A percentile compares a stretch with the other conserved stretches of the same genome.
phyloP scores from a whole-genome alignment of 2,113 vertebrate species.

The Bucco capensis region DNA sequence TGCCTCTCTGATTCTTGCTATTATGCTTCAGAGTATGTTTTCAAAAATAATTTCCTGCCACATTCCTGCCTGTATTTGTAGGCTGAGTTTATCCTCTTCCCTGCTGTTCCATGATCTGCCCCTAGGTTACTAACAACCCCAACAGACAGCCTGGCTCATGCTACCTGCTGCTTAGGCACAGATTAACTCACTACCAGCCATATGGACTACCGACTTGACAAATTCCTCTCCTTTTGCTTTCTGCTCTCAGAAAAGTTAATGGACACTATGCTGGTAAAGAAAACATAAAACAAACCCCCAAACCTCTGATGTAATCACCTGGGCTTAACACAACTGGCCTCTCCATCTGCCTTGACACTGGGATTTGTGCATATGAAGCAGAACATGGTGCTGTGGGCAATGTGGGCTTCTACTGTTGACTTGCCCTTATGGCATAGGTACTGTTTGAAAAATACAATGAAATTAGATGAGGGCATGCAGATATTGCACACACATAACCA shows the following conservation, averaged over 20 bases:
- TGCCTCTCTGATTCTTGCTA: conserved; percentile 63
- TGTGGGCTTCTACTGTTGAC: not conserved
- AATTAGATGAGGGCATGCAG: not conserved
- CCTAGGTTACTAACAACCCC: conserved; percentile 78
- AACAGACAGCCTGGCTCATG: conserved; percentile 79
- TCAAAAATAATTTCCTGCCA: conserved; percentile 81
- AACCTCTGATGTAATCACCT: conserved; percentile 72
- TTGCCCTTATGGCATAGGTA: not conserved
- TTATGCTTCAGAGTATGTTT: conserved; percentile 74
- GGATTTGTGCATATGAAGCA: conserved; percentile 30
- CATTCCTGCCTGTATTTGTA: conserved; percentile 83
- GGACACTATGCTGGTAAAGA: conserved; percentile 62
- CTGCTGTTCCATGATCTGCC: conserved; percentile 82
- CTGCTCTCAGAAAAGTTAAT: conserved; percentile 65
- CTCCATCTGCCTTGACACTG: conserved; percentile 69
- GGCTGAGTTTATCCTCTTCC: conserved; percentile 76
- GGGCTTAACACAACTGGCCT: conserved; percentile 47
- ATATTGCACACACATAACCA: not conserved
- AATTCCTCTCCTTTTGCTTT: conserved; percentile 79
- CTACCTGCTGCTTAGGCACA: conserved; percentile 76
- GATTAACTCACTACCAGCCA: conserved; percentile 80
- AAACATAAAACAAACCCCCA: conserved; percentile 22
- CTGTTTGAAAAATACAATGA: not conserved
- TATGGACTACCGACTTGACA: conserved; percentile 77
- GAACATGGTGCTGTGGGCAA: not conserved